Base-by-base conservation (phyloP, 2,797 vertebrate species). In the Crocidura indochinensis region DNA sequence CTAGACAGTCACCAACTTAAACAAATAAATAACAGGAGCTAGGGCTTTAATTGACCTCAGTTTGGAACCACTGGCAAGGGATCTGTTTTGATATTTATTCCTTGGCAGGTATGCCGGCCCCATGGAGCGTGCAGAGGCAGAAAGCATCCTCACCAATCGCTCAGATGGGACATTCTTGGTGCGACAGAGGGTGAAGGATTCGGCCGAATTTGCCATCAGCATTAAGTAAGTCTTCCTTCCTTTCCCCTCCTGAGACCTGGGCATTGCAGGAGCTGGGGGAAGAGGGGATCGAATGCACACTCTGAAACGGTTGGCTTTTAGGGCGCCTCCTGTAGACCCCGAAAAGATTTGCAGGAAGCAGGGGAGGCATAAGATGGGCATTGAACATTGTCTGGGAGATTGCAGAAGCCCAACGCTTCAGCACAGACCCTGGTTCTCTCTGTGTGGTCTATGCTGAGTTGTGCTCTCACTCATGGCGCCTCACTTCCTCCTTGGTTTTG, bases 141-240 rank as follows among this genome's bases (percentile, higher is more conserved):
- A 99, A 93, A 97, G 97, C 93, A 96, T 98, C 68, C 97, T 99
- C 2, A 92, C 94, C 69, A 92, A 97, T 14, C 98, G 99, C 2
- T 99, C 98, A 0, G 99, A 99, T 1, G 98, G 99, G 38, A 99
- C 99, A 0, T 99, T 98, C 96, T 97, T 99, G 49, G 98, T 99
- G 90, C 97, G 99, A 27, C 98, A 98, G 62, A 95, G 98, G 92
- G 98, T 99, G 97, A 99, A 99, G 96, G 99, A 99, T 0, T 96
- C 98, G 0, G 99, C 98, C 0, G 99, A 99, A 88, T 99, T 98
- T 27, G 99, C 99, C 72, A 99, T 99, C 98, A 99, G 99, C 95
- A 98, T 99, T 97, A 99, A 99, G 99, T 99, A 97, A 98, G 3
- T 73, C 51, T 4, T 68, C 24, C 71, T 38, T 53, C 94, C 31